Conservation (phyloP, 2,797 vertebrate genomes). For the Pipistrellus nathusii region DNA sequence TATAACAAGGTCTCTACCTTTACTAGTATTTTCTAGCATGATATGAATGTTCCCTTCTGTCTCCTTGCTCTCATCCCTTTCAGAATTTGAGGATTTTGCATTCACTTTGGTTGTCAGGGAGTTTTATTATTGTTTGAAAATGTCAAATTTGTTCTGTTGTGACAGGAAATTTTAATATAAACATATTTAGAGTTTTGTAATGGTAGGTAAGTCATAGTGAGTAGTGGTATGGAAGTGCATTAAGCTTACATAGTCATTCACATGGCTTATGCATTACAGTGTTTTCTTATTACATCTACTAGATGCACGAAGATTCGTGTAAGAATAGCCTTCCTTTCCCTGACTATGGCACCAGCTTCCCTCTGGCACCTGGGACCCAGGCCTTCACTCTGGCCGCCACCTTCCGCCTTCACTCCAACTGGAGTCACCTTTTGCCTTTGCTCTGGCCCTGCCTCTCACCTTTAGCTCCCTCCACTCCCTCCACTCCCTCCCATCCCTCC, state of each 20-base stretch:
- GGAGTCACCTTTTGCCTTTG: too few species aligned
- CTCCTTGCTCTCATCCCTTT: background rate
- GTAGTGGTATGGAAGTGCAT: background rate
- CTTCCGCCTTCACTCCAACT: too few species aligned
- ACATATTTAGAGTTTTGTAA: slow-evolving; percentile 22
- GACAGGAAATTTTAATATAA: slow-evolving; percentile 15
- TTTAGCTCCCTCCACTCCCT: too few species aligned
- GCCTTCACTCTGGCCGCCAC: too few species aligned
- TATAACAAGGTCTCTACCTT: background rate
- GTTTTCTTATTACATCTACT: background rate
- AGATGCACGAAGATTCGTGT: too few species aligned
- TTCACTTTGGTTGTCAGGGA: slow-evolving; percentile 38
- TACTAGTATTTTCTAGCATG: background rate
- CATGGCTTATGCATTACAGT: background rate
- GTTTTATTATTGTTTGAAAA: slow-evolving; percentile 26
- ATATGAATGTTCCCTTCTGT: background rate
- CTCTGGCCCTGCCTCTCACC: too few species aligned
- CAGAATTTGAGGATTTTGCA: slow-evolving; percentile 18
- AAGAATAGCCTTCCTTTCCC: too few species aligned
- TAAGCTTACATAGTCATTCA: background rate
- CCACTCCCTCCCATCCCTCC: too few species aligned
- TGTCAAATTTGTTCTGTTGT: background rate
- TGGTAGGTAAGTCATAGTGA: background rate
- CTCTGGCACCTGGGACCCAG: too few species aligned
- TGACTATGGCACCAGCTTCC: too few species aligned